Percentiles rank a stretch among this genome's conserved stretches.
phyloP scores from a whole-genome alignment of 92 coral and sea anemone species.

The Paramuricea clavata region DNA sequence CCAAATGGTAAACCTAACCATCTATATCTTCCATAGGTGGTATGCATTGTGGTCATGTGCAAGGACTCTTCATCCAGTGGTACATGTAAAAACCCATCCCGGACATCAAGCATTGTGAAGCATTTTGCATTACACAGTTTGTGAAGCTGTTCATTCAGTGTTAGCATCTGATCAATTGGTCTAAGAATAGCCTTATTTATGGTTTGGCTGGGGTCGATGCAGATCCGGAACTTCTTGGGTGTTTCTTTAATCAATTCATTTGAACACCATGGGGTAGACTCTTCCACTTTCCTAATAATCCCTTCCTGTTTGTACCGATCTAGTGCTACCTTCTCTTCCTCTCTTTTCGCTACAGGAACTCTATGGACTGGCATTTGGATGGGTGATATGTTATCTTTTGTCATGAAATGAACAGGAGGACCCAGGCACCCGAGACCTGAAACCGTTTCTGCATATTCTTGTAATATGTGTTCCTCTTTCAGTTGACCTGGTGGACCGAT shows the following conservation, averaged over 20 bases:
- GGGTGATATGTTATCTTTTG: conserved; percentile 36
- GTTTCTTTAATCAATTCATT: no score
- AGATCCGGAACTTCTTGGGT: conserved; percentile 68
- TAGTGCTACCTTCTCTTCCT: conserved; percentile 56
- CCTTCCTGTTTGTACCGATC: conserved; percentile 64
- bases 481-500: no score
- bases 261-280: conserved; percentile 69
- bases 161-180: conserved; percentile 65
- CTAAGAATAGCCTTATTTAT: conserved; percentile 65
- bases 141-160: conserved; percentile 63
- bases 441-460: conserved; percentile 54
- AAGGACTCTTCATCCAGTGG: conserved; percentile 66
- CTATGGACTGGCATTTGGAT: conserved; percentile 64
- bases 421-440: conserved; percentile 62
- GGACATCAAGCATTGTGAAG: conserved; percentile 61
- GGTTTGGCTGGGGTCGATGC: conserved; percentile 69
- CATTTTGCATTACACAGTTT: conserved; percentile 60
- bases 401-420: conserved; percentile 57
- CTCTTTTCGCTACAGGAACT: conserved; percentile 62
- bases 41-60: conserved; percentile 67
- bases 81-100: conserved; percentile 44
- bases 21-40: conserved; percentile 63
- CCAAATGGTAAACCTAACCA: conserved; percentile 68
- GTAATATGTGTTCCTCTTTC: conserved; percentile 40
- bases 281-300: conserved; percentile 59